A percentile compares a stretch with the other conserved stretches of the same genome.
Conservation (phyloP, 2,888 invertebrate genomes). For the Tenthredo scrophulariae region DNA sequence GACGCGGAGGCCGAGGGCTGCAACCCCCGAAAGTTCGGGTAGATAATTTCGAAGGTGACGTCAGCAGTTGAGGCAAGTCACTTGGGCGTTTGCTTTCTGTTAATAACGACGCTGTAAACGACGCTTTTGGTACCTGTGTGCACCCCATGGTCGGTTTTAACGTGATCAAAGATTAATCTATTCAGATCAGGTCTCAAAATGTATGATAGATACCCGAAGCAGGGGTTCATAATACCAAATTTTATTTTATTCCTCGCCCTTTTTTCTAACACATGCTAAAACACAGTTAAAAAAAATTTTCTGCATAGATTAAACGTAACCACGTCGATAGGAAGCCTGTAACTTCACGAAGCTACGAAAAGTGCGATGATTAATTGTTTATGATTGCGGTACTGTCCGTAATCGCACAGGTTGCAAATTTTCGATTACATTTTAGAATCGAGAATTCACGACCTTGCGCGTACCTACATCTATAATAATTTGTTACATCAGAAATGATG, state of each 20-base stretch:
- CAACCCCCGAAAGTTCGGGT: constrained; percentile 8
- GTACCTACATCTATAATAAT: too few relatives aligned
- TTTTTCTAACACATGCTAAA: background rate
- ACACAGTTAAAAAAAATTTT: background rate
- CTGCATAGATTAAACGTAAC: background rate
- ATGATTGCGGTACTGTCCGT: background rate
- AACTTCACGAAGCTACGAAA: background rate
- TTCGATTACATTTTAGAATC: background rate
- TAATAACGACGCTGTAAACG: constrained; percentile 27
- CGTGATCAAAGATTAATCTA: background rate
- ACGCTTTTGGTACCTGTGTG: background rate
- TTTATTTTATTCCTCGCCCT: background rate
- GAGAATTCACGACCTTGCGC: background rate
- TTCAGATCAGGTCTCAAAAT: background rate
- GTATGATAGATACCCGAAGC: background rate
- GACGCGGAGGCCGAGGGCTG: constrained; percentile 16
- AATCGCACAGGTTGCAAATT: background rate
- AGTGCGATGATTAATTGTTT: background rate
- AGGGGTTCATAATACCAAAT: background rate
- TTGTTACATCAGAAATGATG: background rate
- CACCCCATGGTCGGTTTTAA: background rate
- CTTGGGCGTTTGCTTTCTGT: constrained; percentile 33
- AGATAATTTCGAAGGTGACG: constrained; percentile 47
- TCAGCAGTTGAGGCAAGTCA: constrained; percentile 47
- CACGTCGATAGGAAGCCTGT: background rate